Conservation (phyloP, 2,113 vertebrate genomes). For the Solea senegalensis region DNA sequence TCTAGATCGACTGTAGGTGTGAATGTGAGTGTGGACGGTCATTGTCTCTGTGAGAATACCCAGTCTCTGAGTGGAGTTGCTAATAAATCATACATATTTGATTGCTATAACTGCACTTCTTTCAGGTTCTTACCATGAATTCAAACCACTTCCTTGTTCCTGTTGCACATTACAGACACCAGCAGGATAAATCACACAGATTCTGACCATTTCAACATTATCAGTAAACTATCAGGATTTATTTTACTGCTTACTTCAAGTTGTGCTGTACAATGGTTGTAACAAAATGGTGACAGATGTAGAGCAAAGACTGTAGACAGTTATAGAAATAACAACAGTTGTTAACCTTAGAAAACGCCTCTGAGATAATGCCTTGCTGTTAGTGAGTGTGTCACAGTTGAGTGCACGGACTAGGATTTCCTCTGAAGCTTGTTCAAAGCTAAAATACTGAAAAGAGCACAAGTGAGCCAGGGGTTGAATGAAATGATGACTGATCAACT, state of each 20-base stretch:
- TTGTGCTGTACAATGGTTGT: conserved; percentile 70
- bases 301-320: conserved; percentile 40
- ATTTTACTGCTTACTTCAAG: conserved; percentile 62
- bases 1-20: too few species aligned
- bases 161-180: conserved; percentile 7
- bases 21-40: too few species aligned
- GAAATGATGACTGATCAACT: too few species aligned
- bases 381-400: conserved; percentile 24
- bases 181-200: conserved; percentile 17
- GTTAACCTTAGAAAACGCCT: conserved; percentile 39
- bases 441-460: conserved; percentile 16
- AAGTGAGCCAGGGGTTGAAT: too few species aligned
- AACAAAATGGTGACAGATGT: conserved; percentile 61
- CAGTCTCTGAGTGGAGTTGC: too few species aligned
- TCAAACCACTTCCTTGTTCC: background rate
- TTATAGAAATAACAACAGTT: conserved; percentile 33
- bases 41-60: too few species aligned
- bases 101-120: background rate
- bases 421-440: conserved; percentile 47
- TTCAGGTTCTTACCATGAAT: background rate
- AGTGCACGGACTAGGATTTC: conserved; percentile 54
- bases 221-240: conserved; percentile 65
- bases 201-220: conserved; percentile 24
- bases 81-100: too few species aligned
- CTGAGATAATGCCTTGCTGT: conserved; percentile 10